Base-by-base conservation (phyloP, 2,888 invertebrate species). In the Eulithis testata region DNA sequence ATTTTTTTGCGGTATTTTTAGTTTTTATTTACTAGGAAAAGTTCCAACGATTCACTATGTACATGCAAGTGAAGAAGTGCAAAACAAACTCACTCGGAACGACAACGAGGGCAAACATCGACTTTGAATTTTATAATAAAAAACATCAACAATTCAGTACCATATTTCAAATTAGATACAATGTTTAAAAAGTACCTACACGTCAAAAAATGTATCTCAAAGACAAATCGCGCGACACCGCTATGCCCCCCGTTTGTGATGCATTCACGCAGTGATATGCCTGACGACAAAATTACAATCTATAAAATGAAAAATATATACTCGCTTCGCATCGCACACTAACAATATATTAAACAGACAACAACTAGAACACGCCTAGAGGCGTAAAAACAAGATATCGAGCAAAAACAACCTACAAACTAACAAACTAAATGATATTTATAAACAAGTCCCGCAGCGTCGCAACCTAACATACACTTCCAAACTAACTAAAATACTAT, bases 351-450 rank as follows among this genome's bases (percentile, higher is more conserved):
- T 72, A 85, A 86, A 87, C 85, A 86, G 82, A 83, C 82, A 87
- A 86, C 85, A 86, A 83, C 83, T 72, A 82, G 80, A 85, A 80
- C 82, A 82, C 82, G 73, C 75, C 64, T 71, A 72, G 68, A 69
- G 72, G 71, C 77, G 72, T 50, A 61, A 66, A 69, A 73, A 69
- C 70, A 65, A 71, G 66, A 65, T 73, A 72, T 77, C 78, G 77
- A 81, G 76, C 75, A 82, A 86, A 82, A 89, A 88, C 85, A 81
- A 85, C 87, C 87, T 88, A 89, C 83, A 85, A 88, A 89, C 89
- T 85, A 88, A 82, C 67, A 27, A 69, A 68, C 69, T 69, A 62
- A 84, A 84, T 77, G 69, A 81, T 74, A n/a, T n/a, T n/a, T n/a
- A 80, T 75, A 75, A 78, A 74, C 70, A 75, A 72, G 82, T 77